phyloP scores from a whole-genome alignment of 92 coral and sea anemone species.

The Palythoa grandiflora region DNA sequence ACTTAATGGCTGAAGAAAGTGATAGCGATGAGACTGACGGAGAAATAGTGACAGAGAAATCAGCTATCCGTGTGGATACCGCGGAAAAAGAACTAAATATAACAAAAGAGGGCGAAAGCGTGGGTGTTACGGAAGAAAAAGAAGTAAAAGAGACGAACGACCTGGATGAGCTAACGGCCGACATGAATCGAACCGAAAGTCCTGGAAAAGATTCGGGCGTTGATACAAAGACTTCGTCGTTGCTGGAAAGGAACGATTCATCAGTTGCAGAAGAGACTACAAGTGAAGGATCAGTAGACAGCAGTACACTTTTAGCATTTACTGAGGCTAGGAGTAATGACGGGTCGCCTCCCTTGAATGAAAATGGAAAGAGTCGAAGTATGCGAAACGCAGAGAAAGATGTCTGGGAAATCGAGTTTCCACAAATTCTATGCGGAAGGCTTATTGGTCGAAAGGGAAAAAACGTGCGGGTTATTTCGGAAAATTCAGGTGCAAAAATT shows the following conservation, averaged over 20 bases:
- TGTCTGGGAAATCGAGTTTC: conserved; percentile 97
- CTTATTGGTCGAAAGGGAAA: conserved; percentile 97
- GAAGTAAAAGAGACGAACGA: conserved; percentile 3
- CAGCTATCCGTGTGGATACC: conserved; percentile 6
- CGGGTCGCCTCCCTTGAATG: conserved; percentile 58
- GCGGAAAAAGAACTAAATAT: not conserved
- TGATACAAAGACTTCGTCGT: conserved; percentile 68
- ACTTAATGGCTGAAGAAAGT: conserved; percentile 25
- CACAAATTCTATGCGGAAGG: conserved; percentile 95
- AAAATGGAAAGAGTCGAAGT: conserved; percentile 48
- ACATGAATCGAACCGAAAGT: conserved; percentile 46
- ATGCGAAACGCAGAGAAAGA: conserved; percentile 67
- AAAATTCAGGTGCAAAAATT: conserved; percentile 90
- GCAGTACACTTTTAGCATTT: conserved; percentile 70
- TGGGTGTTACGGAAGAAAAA: not conserved
- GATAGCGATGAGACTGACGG: not conserved
- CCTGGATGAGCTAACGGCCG: not conserved
- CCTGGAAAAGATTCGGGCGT: conserved; percentile 77
- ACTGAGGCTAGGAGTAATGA: conserved; percentile 69
- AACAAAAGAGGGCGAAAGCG: not conserved
- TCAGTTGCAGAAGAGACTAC: conserved; percentile 77
- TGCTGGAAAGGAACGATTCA: conserved; percentile 74
- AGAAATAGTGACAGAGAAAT: conserved; percentile 6
- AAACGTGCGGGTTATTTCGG: conserved; percentile 90
- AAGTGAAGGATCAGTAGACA: conserved; percentile 87